Base-by-base conservation (phyloP, 2,888 invertebrate species). In the Acholoe squamosa region DNA sequence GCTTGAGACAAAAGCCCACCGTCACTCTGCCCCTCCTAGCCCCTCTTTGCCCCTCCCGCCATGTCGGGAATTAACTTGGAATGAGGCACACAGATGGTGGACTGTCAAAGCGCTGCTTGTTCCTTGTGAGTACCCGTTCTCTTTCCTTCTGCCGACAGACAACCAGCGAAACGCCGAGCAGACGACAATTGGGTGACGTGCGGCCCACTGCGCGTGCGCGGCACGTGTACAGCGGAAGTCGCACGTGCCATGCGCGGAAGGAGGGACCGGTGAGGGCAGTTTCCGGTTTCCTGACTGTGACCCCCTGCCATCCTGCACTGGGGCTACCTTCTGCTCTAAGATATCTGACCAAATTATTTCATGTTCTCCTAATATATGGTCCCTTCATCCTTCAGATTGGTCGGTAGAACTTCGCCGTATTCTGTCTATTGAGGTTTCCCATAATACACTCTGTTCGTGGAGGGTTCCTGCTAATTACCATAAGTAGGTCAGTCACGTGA, bases 161-260 rank as follows among this genome's bases (percentile, higher is more conserved):
- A 5, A 71, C 71, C 71, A 71, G 71, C 71, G 71, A 71, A 71
- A 71, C 43, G 14, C 7, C 7, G 3, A n/a, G 28, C 71, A 61
- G 25, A 61, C 71, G 28, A 71, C 71, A 71, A 71, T 71, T 14
- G 61, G 61, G 22, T 19, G n/a, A 61, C 61, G n/a, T 61, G 61
- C 61, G 61, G 28, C 28, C n/a, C 28, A 71, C 71, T n/a, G 71
- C 71, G 71, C 71, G 71, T 71, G 71, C 71, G 71, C 71, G 71
- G 14, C 71, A 71, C 71, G 71, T 71, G 71, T 3, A 25, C 71
- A 28, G 14, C 28, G 71, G 71, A 71, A 71, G 28, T 3, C 25
- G 71, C 71, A 71, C 71, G 71, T 71, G 71, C 5, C 71, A 22
- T 25, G 71, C 71, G 71, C 31, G 61, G 61, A n/a, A n/a, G 61